Evolutionary conservation across 2,797 vertebrate genomes (phyloP).

Genomic region (Poeciliopsis paucimaculata): DNA sequence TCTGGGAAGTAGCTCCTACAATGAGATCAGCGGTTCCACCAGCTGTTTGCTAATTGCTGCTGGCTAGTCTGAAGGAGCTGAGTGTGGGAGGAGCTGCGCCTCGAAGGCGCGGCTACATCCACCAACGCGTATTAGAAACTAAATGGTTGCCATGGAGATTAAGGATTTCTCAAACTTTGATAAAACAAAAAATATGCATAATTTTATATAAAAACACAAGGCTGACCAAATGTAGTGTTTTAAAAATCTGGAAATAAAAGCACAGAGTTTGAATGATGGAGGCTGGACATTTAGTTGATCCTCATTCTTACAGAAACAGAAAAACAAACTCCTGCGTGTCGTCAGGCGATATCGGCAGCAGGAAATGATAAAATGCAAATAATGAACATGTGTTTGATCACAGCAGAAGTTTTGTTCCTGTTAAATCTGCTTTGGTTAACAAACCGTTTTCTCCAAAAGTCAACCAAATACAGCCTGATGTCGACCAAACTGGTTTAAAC

Average conservation of each 20-base stretch:
- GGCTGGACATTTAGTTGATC: neutral
- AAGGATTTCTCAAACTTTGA: neutral
- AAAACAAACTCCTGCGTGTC: neutral
- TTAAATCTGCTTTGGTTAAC: neutral
- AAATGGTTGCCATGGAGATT: neutral
- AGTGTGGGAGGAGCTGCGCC: too few relatives aligned
- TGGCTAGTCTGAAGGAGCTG: too few relatives aligned
- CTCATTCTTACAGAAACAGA: neutral
- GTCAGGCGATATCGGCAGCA: too few relatives aligned
- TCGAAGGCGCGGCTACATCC: too few relatives aligned
- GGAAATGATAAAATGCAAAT: neutral
- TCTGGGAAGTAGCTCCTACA: too few relatives aligned
- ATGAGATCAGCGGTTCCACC: too few relatives aligned
- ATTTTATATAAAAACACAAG: neutral
- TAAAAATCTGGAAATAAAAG: neutral
- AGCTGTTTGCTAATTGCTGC: too few relatives aligned
- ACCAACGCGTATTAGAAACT: too few relatives aligned
- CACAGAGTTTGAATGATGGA: neutral
- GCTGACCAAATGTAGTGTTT: neutral
- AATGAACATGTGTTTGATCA: neutral
- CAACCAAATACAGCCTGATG: neutral
- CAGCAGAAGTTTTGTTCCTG: neutral
- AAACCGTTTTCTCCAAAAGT: neutral
- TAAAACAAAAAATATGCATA: neutral
- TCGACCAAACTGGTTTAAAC: neutral